Evolutionary conservation across 2,888 invertebrate species (phyloP).

Genomic region (Meghimatium bilineatum): DNA sequence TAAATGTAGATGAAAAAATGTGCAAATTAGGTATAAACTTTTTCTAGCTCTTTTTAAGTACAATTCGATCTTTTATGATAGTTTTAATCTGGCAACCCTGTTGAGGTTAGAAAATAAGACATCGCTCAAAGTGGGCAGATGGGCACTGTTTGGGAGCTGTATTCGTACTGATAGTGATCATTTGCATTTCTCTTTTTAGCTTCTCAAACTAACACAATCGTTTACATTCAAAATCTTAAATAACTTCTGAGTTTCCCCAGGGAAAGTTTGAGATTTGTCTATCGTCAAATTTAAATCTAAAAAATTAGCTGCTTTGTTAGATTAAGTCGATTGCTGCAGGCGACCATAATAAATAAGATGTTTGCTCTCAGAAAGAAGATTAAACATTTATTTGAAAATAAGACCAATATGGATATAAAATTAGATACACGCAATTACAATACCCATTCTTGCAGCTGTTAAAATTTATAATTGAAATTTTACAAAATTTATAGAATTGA

Average conservation of each 20-base stretch:
- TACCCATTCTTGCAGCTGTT: too few species aligned
- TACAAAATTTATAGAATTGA: too few species aligned
- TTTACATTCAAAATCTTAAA: neutral
- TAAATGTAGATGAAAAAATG: too few species aligned
- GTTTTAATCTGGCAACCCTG: too few species aligned
- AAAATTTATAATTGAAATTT: too few species aligned
- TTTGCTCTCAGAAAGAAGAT: neutral
- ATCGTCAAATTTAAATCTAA: neutral
- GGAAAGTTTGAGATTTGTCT: neutral
- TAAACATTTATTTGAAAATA: neutral
- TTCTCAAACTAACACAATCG: neutral
- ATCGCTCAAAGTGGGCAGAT: neutral
- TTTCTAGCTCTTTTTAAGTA: too few species aligned
- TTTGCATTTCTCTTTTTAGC: neutral
- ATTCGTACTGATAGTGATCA: neutral
- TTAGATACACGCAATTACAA: too few species aligned
- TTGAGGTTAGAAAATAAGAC: neutral
- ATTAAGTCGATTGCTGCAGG: neutral
- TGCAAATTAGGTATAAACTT: too few species aligned
- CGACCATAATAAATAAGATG: neutral
- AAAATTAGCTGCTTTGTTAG: neutral
- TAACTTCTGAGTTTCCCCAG: neutral
- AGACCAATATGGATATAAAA: neutral
- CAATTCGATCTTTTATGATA: too few species aligned
- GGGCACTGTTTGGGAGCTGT: neutral